Percentiles rank a stretch among this genome's conserved stretches.
Conservation (phyloP, 2,888 invertebrate species). For the Adelphocoris suturalis region DNA sequence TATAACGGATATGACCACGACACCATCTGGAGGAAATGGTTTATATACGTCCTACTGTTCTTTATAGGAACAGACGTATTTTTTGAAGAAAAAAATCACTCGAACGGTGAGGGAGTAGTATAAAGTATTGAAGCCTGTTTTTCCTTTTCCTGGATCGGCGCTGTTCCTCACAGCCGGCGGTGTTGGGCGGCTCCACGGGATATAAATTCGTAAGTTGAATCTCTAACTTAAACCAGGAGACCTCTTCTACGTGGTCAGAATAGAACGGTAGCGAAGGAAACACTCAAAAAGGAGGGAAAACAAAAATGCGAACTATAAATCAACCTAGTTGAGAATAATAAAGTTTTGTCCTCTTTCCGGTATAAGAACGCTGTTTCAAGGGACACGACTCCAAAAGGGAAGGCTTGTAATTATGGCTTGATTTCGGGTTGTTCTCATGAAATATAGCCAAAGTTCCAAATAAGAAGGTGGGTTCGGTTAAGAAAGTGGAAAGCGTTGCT, state of each 20-base stretch:
- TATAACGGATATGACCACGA: conserved; percentile 61
- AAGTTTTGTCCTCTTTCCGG: conserved; percentile 17
- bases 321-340: conserved; percentile 40
- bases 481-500: conserved; percentile 34
- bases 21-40: conserved; percentile 60
- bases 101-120: conserved; percentile 29
- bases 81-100: conserved; percentile 49
- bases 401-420: conserved; percentile 52
- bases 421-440: conserved; percentile 40
- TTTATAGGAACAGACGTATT: conserved; percentile 61
- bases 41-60: conserved; percentile 34
- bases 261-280: background rate
- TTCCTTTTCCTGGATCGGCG: conserved; percentile 46
- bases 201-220: conserved; percentile 57
- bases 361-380: background rate
- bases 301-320: conserved; percentile 44
- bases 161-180: conserved; percentile 58
- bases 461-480: background rate
- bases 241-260: conserved; percentile 48
- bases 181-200: background rate
- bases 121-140: conserved; percentile 56
- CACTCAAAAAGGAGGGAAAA: background rate
- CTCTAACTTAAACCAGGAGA: conserved; percentile 49
- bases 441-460: conserved; percentile 43
- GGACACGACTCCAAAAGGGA: background rate